These are phyloP conservation scores for Coleophora deauratella DNA, from an alignment of 2,888 invertebrate genomes.

Conservation along the genomic window DNA sequence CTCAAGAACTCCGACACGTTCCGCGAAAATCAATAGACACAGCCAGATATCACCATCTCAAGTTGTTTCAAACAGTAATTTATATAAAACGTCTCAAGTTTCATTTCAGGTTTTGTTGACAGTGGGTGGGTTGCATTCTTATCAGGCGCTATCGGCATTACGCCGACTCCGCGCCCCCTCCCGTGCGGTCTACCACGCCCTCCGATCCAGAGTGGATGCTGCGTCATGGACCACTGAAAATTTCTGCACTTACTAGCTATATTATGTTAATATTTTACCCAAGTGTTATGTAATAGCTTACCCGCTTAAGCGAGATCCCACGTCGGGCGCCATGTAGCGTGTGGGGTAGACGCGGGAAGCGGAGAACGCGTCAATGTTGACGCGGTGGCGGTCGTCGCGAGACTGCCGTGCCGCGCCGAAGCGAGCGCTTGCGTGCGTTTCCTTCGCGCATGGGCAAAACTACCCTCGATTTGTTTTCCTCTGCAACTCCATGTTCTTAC, in stretches of 20 bases:
- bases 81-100: conserved; percentile 22
- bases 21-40: conserved; percentile 59
- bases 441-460: conserved; percentile 51
- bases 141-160: conserved; percentile 56
- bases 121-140: conserved; percentile 53
- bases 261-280: conserved; percentile 6
- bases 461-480: conserved; percentile 59
- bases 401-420: conserved; percentile 40
- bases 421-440: conserved; percentile 51
- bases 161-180: conserved; percentile 48
- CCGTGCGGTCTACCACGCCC: conserved; percentile 59
- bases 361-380: conserved; percentile 29
- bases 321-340: conserved; percentile 67
- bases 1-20: conserved; percentile 26
- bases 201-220: conserved; percentile 42
- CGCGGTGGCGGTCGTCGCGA: conserved; percentile 53
- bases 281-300: conserved; percentile 44
- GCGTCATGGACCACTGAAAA: conserved; percentile 36
- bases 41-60: conserved; percentile 30
- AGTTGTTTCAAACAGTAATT: conserved; percentile 26
- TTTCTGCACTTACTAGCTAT: conserved; percentile 5
- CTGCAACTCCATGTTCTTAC: conserved; percentile 33
- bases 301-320: conserved; percentile 57
- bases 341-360: conserved; percentile 40
- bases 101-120: conserved; percentile 65